Conservation (phyloP, 2,888 invertebrate genomes). For the Subacronicta megacephala region DNA sequence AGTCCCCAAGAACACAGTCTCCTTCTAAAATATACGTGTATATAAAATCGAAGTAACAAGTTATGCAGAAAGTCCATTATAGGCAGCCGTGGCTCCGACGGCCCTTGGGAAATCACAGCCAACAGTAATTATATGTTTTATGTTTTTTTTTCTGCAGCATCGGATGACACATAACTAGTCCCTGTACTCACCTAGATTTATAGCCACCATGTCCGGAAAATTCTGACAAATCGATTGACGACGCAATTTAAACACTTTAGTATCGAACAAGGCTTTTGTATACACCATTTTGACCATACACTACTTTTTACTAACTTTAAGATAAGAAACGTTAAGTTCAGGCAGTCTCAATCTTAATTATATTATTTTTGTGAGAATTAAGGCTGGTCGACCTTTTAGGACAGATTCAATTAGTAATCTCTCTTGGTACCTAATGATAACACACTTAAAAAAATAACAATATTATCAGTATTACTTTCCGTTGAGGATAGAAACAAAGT, state of each 20-base stretch:
- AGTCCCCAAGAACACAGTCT: constrained; percentile 11
- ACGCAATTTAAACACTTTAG: constrained; percentile 16
- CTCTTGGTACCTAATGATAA: no score
- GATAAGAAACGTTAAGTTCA: no score
- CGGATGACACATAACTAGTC: constrained; percentile 49
- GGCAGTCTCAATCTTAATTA: no score
- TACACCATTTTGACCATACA: no score
- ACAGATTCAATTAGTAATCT: no score
- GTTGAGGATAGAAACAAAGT: background rate
- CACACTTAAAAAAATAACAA: no score
- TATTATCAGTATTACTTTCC: no score
- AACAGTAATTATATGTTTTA: constrained; percentile 79
- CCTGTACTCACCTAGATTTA: constrained; percentile 21
- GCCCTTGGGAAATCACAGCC: constrained; percentile 80
- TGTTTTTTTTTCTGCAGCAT: constrained; percentile 65
- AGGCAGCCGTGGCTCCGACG: constrained; percentile 48
- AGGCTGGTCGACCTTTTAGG: no score
- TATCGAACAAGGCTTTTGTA: background rate
- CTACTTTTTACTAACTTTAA: no score
- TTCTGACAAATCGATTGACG: constrained; percentile 20
- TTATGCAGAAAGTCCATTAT: constrained; percentile 60
- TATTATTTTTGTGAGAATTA: no score
- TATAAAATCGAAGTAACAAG: constrained; percentile 45
- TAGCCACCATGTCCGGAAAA: constrained; percentile 15
- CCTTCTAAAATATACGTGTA: constrained; percentile 25